Evolutionary conservation across 2,888 invertebrate species (phyloP), one percentile per base, ranked within the genome.

Genomic region (Oscheius sp.): DNA sequence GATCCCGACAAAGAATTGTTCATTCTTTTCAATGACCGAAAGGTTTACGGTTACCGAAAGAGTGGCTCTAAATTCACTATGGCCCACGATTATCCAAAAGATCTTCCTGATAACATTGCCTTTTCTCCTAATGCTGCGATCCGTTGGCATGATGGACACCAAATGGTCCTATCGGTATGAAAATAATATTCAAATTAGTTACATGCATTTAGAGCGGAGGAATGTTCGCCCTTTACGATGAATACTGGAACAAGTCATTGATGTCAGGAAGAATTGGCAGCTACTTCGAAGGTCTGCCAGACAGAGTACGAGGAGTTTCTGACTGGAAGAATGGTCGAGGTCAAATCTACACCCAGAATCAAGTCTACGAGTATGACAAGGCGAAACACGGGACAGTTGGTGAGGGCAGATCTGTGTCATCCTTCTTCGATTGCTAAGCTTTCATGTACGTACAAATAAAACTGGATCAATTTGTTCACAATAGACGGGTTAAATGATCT

Each of bases 241-340:
- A 80, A 59, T 80, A 80, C 43, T 80, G 80, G 80, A 80, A 80
- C 76, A 80, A 80, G 29, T 80, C 80, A 0, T 43, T 80, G 58
- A 73, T 78, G 70, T 63, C 74, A 7, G 80, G 80, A 29, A 58
- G 78, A 46, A 76, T 78, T 3, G 52, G 61, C 1, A 56, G 59
- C 41, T 80, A 80, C 25, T 78, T 77, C 45, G 64, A 79, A 76
- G 75, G 76, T 16, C 74, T 80, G 27, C 80, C 80, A 0, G 80
- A 80, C 58, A 74, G 77, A 16, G 78, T 80, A 1, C 73, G 75
- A 5, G 80, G 80, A 41, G 73, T 78, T 18, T 74, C 74, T 27
- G 52, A 25, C 21, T 80, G 80, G 80, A 72, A 61, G 5, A 43
- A 69, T 59, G 78, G 76, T 2, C 49, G 41, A n/a, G 75, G 75